Percentiles rank a stretch among this genome's conserved stretches.
Conservation (phyloP, 2,797 vertebrate genomes). For the Sarcoramphus papa region DNA sequence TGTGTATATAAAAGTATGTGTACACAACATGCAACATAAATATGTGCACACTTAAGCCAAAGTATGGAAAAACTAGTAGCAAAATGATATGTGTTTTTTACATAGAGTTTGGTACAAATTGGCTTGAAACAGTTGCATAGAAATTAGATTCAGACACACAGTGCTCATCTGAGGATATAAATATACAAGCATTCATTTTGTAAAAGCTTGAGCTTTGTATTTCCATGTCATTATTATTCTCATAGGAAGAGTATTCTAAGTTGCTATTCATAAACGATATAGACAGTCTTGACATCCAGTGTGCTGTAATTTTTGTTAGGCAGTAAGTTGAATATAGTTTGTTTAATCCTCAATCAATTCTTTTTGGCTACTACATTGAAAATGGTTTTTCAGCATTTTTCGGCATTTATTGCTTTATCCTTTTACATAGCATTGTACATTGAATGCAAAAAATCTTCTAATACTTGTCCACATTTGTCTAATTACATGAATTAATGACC, state of each 20-base stretch:
- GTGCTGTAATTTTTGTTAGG: not conserved
- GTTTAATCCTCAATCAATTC: not conserved
- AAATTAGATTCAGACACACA: not conserved
- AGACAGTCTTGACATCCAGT: not conserved
- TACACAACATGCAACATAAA: not conserved
- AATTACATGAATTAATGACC: not conserved
- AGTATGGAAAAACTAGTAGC: not conserved
- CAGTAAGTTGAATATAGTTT: not conserved
- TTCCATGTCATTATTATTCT: not conserved
- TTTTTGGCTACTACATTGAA: not conserved
- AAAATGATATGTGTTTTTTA: not conserved
- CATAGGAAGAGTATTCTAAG: not conserved
- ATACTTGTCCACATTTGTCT: not conserved
- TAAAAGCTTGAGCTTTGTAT: not conserved
- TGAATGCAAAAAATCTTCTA: not conserved
- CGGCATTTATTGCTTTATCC: not conserved
- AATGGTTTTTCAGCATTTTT: not conserved
- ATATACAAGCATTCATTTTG: not conserved
- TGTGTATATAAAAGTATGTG: not conserved
- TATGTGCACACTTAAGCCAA: not conserved
- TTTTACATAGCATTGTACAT: not conserved
- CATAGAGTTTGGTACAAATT: not conserved
- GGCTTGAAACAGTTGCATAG: not conserved
- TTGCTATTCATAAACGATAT: not conserved
- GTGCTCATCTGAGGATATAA: not conserved